Percentiles rank a stretch among this genome's conserved stretches.
Evolutionary conservation across 2,888 invertebrate genomes (phyloP).

Genomic region (Tinea trinotella): DNA sequence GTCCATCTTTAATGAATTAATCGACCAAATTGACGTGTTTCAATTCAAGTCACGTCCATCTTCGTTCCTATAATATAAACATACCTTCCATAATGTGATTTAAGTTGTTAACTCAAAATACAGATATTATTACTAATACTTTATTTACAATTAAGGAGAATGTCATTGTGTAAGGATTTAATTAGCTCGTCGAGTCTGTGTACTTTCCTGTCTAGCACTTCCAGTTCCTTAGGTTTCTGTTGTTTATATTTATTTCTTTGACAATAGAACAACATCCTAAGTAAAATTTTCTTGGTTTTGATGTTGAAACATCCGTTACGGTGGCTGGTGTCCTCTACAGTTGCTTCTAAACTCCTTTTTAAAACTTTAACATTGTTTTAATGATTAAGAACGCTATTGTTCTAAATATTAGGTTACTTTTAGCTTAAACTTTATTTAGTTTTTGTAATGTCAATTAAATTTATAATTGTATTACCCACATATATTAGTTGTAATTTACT

Average conservation of each 20-base stretch:
- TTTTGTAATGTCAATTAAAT: constrained; percentile 1
- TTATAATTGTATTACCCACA: neutral
- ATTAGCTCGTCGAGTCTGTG: neutral
- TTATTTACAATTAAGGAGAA: too few species aligned
- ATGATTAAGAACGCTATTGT: neutral
- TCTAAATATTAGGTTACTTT: neutral
- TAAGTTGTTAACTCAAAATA: too few species aligned
- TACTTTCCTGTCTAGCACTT: neutral
- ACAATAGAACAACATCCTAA: constrained; percentile 7
- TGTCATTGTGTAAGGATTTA: too few species aligned
- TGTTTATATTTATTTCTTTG: neutral
- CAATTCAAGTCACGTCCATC: too few species aligned
- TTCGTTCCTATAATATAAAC: too few species aligned
- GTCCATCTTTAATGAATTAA: too few species aligned
- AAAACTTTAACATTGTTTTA: too few species aligned
- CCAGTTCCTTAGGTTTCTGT: neutral
- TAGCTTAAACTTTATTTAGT: neutral
- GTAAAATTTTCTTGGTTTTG: neutral
- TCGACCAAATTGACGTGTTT: too few species aligned
- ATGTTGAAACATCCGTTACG: constrained; percentile 17
- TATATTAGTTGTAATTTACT: neutral
- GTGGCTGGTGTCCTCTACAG: constrained; percentile 14
- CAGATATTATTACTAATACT: too few species aligned
- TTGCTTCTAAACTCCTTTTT: constrained; percentile 14
- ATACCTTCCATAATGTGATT: too few species aligned